Conservation (phyloP, 1,140 invertebrate genomes). For the Cepaea nemoralis region DNA sequence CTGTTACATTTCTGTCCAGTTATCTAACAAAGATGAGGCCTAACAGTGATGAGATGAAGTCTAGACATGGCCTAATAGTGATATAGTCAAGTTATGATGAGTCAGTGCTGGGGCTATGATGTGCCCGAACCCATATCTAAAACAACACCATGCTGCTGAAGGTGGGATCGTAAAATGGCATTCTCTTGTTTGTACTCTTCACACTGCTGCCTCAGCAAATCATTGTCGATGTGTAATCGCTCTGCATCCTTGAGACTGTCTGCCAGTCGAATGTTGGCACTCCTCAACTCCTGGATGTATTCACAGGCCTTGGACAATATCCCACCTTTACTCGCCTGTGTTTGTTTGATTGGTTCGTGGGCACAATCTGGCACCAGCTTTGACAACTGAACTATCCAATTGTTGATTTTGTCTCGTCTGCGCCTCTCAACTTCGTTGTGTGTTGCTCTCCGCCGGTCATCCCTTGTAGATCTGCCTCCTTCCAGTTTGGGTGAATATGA, state of each 20-base stretch:
- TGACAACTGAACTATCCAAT: conserved; percentile 92
- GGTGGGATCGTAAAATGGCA: conserved; percentile 73
- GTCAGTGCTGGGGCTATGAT: conserved; percentile 10
- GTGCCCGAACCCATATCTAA: conserved; percentile 16
- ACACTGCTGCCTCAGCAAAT: conserved; percentile 75
- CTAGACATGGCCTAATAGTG: no score
- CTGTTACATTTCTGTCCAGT: no score
- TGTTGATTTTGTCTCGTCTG: conserved; percentile 91
- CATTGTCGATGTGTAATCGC: conserved; percentile 76
- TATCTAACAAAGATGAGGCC: no score
- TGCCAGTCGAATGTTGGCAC: conserved; percentile 80
- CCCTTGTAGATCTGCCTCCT: conserved; percentile 62
- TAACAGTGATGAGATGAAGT: no score
- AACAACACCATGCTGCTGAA: conserved; percentile 73
- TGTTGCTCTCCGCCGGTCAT: conserved; percentile 72
- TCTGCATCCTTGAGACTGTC: conserved; percentile 78
- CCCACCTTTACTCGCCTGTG: conserved; percentile 87
- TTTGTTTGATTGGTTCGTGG: conserved; percentile 71
- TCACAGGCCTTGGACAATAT: conserved; percentile 96
- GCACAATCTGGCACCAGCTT: conserved; percentile 79
- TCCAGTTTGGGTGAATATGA: conserved; percentile 70
- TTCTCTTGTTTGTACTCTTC: conserved; percentile 78
- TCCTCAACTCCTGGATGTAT: conserved; percentile 89
- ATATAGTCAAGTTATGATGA: no score
- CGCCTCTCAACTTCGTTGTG: conserved; percentile 75